Evolutionary conservation across 1,140 invertebrate species (phyloP).

Genomic region (Pogonognathellus flavescens): DNA sequence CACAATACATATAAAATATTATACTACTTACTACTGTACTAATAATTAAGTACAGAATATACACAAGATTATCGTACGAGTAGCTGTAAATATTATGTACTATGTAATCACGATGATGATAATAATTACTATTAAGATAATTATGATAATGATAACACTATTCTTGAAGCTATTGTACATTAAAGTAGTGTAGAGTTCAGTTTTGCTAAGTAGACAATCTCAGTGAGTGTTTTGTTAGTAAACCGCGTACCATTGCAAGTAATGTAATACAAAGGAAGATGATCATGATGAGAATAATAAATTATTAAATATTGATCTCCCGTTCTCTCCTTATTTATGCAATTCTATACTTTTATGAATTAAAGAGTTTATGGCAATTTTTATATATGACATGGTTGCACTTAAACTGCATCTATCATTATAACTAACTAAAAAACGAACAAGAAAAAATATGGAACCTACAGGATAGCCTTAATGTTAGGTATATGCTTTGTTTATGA

Average conservation of each 20-base stretch:
- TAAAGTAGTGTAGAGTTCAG: conserved; percentile 9
- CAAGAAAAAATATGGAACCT: too few species aligned
- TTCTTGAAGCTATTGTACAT: conserved; percentile 44
- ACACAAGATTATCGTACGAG: conserved; percentile 13
- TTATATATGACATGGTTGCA: too few species aligned
- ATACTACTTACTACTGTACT: conserved; percentile 9
- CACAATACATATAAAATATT: neutral
- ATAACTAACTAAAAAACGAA: too few species aligned
- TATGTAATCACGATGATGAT: conserved; percentile 44
- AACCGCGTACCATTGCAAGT: conserved; percentile 40
- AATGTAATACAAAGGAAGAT: conserved; percentile 49
- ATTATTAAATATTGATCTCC: conserved; percentile 34
- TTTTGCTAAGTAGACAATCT: conserved; percentile 49
- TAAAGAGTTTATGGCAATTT: too few species aligned
- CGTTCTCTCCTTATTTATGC: too few species aligned
- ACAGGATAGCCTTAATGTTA: too few species aligned
- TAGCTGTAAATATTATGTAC: conserved; percentile 5
- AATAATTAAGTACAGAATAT: conserved; percentile 13
- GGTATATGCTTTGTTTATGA: too few species aligned
- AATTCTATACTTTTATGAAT: too few species aligned
- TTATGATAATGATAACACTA: conserved; percentile 26
- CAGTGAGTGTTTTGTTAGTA: conserved; percentile 44
- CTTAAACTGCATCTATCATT: too few species aligned
- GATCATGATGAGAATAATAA: conserved; percentile 45
- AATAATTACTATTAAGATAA: conserved; percentile 45